Base-by-base conservation (phyloP, 2,113 vertebrate species). In the Xenopus borealis region DNA sequence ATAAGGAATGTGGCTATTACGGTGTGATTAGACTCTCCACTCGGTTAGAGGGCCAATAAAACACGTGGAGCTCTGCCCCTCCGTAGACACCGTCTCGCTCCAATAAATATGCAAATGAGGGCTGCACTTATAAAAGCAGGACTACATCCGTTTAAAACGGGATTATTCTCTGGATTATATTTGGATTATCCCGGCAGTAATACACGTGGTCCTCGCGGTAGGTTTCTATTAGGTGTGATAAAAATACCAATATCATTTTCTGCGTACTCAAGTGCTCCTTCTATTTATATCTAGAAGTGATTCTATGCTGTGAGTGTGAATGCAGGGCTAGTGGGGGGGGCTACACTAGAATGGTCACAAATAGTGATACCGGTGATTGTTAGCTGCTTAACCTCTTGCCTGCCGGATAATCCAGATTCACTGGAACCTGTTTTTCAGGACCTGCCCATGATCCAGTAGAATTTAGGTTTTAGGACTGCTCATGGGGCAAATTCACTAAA, bases 141-240 rank as follows among this genome's bases (percentile, higher is more conserved):
- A 55, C 53, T 55, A 55, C 53, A 55, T 55, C 7, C n/a, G n/a
- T 55, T 55, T 55, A 55, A 55, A 55, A n/a, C 53, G 14, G 53
- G 53, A 55, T 55, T 55, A 55, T 55, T 55, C 53, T n/a, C 53
- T 9, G 53, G 53, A 55, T 55, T 55, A 55, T 55, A 18, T 55
- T 55, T 16, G 53, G 53, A 55, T 55, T 55, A 55, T 55, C 53
- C 53, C 53, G 8, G 53, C 53, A 55, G 18, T 55, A 55, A 55
- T 55, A n/a, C 53, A 55, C 16, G 2, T 55, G 53, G 53, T 55
- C 53, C 53, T 55, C 53, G 16, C 17, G 53, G 53, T 16, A 55
- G 7, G 53, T 18, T 55, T 55, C 53, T 18, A 55, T 55, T 55
- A 55, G 53, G 53, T 55, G 16, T 16, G 53, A 55, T 55, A 55